These are phyloP conservation scores for Seriola rivoliana DNA, from an alignment of 2,113 vertebrate genomes.

Conservation along the genomic window DNA sequence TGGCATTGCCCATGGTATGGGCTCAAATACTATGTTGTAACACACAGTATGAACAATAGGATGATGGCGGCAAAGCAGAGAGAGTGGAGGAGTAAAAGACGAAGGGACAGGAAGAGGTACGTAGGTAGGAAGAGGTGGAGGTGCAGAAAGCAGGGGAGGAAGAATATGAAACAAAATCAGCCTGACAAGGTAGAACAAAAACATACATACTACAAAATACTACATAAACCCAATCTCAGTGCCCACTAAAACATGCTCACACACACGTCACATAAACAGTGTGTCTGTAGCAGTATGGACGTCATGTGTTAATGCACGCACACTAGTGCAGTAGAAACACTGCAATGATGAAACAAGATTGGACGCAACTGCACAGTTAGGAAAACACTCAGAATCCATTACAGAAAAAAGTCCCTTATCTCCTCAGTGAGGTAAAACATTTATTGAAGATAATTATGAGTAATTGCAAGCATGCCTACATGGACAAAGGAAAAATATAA, in stretches of 20 bases:
- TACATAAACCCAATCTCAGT: constrained; percentile 47
- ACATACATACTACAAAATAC: constrained; percentile 40
- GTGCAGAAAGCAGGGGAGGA: constrained; percentile 11
- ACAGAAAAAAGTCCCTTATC: constrained; percentile 6
- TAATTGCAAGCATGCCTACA: constrained; percentile 26
- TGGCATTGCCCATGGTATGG: too few species aligned
- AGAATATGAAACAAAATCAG: constrained; percentile 17
- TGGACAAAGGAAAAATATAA: constrained; percentile 40
- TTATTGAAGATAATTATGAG: constrained; percentile 13
- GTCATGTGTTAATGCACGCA: neutral
- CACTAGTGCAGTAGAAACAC: neutral
- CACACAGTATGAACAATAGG: constrained; percentile 1
- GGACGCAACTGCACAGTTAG: constrained; percentile 13
- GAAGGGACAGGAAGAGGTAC: neutral
- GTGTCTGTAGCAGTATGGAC: neutral
- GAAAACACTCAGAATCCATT: neutral
- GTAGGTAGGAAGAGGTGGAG: neutral
- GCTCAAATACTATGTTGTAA: too few species aligned
- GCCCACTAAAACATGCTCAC: constrained; percentile 6
- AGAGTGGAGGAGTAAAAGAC: neutral
- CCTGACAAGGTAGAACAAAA: constrained; percentile 40
- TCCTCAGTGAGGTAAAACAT: constrained; percentile 10
- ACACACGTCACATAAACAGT: constrained; percentile 1
- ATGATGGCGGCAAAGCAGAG: neutral
- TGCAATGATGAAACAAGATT: neutral